Conservation (phyloP, 2,113 vertebrate genomes). For the Serilophus lunatus region DNA sequence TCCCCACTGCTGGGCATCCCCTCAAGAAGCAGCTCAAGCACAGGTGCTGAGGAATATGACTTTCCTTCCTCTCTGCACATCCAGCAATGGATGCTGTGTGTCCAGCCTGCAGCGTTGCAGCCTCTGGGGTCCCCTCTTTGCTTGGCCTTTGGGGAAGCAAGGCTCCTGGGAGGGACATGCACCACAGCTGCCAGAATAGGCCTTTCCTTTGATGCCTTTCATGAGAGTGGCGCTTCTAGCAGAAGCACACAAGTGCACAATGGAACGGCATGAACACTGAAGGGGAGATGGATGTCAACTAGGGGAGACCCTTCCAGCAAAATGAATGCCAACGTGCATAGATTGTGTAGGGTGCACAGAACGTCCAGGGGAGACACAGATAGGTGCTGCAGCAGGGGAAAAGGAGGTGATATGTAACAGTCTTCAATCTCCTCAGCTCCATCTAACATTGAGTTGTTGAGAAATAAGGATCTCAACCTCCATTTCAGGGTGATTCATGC, state of each 20-base stretch:
- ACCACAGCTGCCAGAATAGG: not conserved
- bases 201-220: not conserved
- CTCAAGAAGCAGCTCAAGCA: rapidly evolving
- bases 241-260: rapidly evolving
- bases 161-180: not conserved
- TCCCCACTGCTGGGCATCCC: not conserved
- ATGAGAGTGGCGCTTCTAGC: rapidly evolving
- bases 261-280: rapidly evolving
- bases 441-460: not conserved
- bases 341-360: rapidly evolving
- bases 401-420: not conserved
- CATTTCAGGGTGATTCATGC: not conserved
- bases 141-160: not conserved
- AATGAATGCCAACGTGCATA: rapidly evolving
- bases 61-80: not conserved
- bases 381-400: not conserved
- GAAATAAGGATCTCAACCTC: not conserved
- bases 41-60: rapidly evolving
- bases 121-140: not conserved
- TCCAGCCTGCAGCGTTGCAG: not conserved
- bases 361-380: not conserved
- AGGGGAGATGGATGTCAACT: not conserved
- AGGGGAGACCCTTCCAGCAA: not conserved
- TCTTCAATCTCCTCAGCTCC: not conserved
- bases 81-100: not conserved